Evolutionary conservation across 2,888 invertebrate species (phyloP), one percentile per base, ranked within the genome.

Genomic region (Aphidoletes aphidimyza): DNA sequence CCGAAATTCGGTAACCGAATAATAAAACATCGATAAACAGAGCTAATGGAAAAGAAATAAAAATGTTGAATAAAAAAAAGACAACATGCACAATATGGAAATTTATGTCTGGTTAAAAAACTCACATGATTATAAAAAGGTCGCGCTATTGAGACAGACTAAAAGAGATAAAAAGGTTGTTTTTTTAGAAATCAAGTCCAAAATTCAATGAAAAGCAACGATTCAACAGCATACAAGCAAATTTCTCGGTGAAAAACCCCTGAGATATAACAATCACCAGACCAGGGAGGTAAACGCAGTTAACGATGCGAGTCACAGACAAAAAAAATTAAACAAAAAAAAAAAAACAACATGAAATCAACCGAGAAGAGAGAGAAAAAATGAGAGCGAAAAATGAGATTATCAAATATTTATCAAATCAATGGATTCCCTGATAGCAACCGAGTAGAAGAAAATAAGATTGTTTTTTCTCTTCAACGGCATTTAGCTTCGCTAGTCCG

Each of bases 361-460:
- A 26, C 22, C 22, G 3, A 42, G 42, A 54, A n/a, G 54, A 54
- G 54, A 22, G 3, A 54, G 22, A 26, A 54, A 22, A 30, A 11
- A 69, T 30, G 69, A 14, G 17, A 81, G 11, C 37, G 22, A 37
- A 37, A 81, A 81, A 81, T 81, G 81, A 81, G 81, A 81, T 37
- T 81, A 81, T 81, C 81, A 81, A 81, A 81, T 81, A 81, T 81
- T 81, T 81, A 81, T 81, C 81, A 22, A 81, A 81, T 81, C 81
- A 37, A 37, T 81, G 81, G 37, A 81, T 37, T 19, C 81, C 11
- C 37, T 37, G 81, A 26, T 81, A 81, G n/a, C 37, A 37, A 22
- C 34, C 69, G 69, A 14, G 69, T 69, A 30, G 34, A 30, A 69
- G 11, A 69, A 30, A 69, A 69, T 14, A 69, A n/a, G n/a, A n/a